Evolutionary conservation across 2,888 invertebrate species (phyloP).

Genomic region (Chaetogeoica ovagalla): DNA sequence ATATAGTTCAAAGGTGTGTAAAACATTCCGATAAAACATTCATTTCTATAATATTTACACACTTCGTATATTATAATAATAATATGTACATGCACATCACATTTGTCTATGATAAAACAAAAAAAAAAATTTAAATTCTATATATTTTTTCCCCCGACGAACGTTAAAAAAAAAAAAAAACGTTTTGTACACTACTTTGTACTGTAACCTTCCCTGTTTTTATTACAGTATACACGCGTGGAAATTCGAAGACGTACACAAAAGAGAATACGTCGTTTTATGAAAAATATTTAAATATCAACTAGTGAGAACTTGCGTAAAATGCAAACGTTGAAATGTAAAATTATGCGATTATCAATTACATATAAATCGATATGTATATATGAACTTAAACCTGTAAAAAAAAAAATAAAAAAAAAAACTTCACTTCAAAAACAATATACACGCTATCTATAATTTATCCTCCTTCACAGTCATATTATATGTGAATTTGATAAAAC

Average conservation of each 20-base stretch:
- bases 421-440: too few species aligned
- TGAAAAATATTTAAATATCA: not conserved
- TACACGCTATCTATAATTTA: too few species aligned
- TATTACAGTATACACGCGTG: not conserved
- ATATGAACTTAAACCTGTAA: too few species aligned
- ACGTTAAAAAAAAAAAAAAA: not conserved
- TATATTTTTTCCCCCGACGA: not conserved
- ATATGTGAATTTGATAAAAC: too few species aligned
- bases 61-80: not conserved
- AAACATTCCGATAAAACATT: constrained; percentile 40
- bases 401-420: too few species aligned
- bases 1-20: constrained; percentile 27
- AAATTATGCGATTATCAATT: not conserved
- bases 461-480: too few species aligned
- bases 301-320: not conserved
- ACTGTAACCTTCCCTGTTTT: constrained; percentile 12
- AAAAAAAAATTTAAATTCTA: constrained; percentile 41
- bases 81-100: not conserved
- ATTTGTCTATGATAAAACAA: constrained; percentile 4
- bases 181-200: constrained; percentile 12
- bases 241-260: constrained; percentile 15
- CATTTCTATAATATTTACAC: not conserved
- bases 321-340: not conserved
- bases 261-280: constrained; percentile 26
- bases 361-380: too few species aligned